Percentiles rank a stretch among this genome's conserved stretches.
phyloP scores from a whole-genome alignment of 2,797 vertebrate species.

The Sandelia bainsii region DNA sequence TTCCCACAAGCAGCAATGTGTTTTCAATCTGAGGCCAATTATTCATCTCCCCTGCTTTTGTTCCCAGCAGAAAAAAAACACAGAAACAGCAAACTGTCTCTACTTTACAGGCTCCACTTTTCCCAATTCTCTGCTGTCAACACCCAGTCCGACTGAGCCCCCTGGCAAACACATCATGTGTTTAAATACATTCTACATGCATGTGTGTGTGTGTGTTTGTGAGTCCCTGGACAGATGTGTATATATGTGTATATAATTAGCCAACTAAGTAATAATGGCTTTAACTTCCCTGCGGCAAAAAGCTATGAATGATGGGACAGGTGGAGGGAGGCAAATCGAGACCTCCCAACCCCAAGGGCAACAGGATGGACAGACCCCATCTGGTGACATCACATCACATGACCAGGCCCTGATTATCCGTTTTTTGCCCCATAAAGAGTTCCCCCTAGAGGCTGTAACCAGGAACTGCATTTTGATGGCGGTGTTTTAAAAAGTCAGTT shows the following conservation, averaged over 20 bases:
- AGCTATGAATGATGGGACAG: constrained; percentile 80
- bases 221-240: constrained; percentile 70
- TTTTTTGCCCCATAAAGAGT: constrained; percentile 33
- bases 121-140: constrained; percentile 67
- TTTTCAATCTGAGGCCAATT: constrained; percentile 79
- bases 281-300: constrained; percentile 66
- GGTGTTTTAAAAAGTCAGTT: not conserved
- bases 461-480: not conserved
- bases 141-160: constrained; percentile 55
- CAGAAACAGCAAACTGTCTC: constrained; percentile 66
- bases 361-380: constrained; percentile 55
- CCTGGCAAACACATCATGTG: constrained; percentile 58
- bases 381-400: constrained; percentile 65
- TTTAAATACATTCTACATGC: constrained; percentile 41
- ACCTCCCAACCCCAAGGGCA: constrained; percentile 59
- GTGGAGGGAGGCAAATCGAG: constrained; percentile 53
- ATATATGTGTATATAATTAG: constrained; percentile 75
- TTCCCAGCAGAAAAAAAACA: constrained; percentile 68
- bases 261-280: constrained; percentile 77
- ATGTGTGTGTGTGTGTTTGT: constrained; percentile 44
- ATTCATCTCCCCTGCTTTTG: constrained; percentile 73
- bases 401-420: constrained; percentile 3
- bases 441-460: constrained; percentile 51
- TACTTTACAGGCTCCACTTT: constrained; percentile 66
- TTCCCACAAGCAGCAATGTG: constrained; percentile 76